Evolutionary conservation across 2,888 invertebrate species (phyloP).

Genomic region (Eugnorisma glareosa): DNA sequence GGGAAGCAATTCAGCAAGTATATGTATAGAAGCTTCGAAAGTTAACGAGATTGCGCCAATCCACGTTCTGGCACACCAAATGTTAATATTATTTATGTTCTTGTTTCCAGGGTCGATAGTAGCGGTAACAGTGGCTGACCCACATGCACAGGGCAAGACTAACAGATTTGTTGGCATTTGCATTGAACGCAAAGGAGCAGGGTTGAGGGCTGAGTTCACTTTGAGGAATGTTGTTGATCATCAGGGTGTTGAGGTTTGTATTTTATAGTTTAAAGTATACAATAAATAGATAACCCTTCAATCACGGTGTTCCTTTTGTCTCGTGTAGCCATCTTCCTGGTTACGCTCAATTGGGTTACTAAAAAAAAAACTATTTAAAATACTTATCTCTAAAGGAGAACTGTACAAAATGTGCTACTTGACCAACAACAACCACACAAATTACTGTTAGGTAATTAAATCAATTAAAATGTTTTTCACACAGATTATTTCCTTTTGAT

Average conservation of each 20-base stretch:
- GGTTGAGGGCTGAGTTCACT: conserved; percentile 95
- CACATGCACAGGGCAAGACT: conserved; percentile 95
- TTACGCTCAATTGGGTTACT: not conserved
- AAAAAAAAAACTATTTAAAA: not conserved
- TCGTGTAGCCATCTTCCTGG: not conserved
- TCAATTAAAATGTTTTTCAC: not conserved
- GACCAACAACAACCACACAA: not conserved
- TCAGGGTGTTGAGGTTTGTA: conserved; percentile 93
- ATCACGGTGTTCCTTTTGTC: not conserved
- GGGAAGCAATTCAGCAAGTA: no score
- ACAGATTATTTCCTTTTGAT: not conserved
- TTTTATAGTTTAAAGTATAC: not conserved
- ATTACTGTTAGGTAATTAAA: not conserved
- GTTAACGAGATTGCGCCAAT: fast-evolving
- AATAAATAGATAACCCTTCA: not conserved
- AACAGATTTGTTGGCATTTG: conserved; percentile 98
- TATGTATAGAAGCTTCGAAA: no score
- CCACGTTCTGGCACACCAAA: not conserved
- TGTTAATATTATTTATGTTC: not conserved
- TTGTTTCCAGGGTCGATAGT: conserved; percentile 94
- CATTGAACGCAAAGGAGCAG: conserved; percentile 95
- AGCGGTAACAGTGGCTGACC: conserved; percentile 96
- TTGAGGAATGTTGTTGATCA: conserved; percentile 98
- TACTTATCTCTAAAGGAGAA: not conserved
- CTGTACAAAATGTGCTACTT: not conserved